These are phyloP conservation scores for Steatornis caripensis DNA, from an alignment of 2,113 vertebrate species.

Conservation along the genomic window DNA sequence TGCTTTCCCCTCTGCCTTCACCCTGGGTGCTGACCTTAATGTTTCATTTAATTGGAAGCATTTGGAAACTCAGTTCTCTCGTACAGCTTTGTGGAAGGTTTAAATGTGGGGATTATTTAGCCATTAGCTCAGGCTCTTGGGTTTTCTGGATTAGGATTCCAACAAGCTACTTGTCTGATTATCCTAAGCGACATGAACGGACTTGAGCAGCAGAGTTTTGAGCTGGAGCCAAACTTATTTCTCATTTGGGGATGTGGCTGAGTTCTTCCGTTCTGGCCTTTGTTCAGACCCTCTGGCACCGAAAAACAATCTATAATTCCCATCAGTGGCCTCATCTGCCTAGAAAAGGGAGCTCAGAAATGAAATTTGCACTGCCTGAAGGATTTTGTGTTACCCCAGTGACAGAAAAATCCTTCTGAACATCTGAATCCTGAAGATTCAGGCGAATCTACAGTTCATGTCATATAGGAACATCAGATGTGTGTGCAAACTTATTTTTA, in stretches of 20 bases:
- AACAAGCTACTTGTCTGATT: conserved; percentile 17
- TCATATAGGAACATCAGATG: not conserved
- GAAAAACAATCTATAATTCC: not conserved
- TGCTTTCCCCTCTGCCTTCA: not conserved
- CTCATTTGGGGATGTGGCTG: not conserved
- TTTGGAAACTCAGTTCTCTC: not conserved
- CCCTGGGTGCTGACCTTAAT: not conserved
- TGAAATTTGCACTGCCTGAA: not conserved
- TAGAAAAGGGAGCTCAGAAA: not conserved
- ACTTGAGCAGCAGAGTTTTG: not conserved
- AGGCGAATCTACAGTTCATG: not conserved
- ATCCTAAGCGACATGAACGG: not conserved
- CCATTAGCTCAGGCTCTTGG: not conserved
- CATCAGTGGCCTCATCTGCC: not conserved
- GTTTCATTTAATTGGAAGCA: not conserved
- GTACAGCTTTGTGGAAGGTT: not conserved
- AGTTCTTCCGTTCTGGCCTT: not conserved
- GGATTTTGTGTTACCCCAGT: not conserved
- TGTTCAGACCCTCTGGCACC: not conserved
- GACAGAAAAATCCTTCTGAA: not conserved
- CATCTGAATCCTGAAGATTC: not conserved
- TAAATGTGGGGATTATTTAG: conserved; percentile 31
- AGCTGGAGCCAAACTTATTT: not conserved
- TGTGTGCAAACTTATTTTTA: not conserved
- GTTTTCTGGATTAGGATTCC: conserved; percentile 33